phyloP scores from a whole-genome alignment of 2,113 vertebrate species.

The Vireo altiloquus region DNA sequence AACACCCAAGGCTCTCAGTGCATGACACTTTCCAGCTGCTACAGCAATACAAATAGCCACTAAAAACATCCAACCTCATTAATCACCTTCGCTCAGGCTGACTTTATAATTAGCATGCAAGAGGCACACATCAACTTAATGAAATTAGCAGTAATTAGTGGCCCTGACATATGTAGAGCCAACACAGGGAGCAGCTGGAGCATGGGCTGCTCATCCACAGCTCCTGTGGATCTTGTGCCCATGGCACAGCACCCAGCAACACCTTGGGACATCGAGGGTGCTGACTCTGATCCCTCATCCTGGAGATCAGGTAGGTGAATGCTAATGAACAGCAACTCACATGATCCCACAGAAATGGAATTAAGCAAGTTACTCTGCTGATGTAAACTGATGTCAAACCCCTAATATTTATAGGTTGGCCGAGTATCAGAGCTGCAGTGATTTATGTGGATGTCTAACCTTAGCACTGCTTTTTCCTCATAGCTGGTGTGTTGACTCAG shows the following conservation, averaged over 20 bases:
- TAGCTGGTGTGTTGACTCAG: background rate
- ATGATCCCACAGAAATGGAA: background rate
- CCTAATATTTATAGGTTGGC: background rate
- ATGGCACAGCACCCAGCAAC: background rate
- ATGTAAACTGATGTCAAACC: background rate
- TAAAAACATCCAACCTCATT: background rate
- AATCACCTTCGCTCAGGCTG: background rate
- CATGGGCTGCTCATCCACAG: rapidly evolving
- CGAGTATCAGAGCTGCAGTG: background rate
- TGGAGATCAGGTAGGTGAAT: background rate
- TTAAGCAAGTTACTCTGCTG: constrained; percentile 17
- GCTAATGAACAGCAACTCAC: background rate
- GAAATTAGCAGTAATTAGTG: constrained; percentile 30
- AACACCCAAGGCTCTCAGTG: background rate
- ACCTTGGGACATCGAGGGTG: background rate
- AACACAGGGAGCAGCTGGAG: background rate
- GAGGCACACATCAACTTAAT: background rate
- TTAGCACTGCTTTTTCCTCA: background rate
- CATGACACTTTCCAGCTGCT: background rate
- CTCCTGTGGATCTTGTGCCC: rapidly evolving
- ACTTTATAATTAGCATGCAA: background rate
- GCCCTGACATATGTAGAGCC: background rate
- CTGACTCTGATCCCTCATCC: background rate
- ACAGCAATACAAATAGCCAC: background rate
- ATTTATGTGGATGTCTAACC: background rate